These are phyloP conservation scores for Chaetophractus vellerosus DNA, from an alignment of 2,797 vertebrate genomes.

Conservation along the genomic window DNA sequence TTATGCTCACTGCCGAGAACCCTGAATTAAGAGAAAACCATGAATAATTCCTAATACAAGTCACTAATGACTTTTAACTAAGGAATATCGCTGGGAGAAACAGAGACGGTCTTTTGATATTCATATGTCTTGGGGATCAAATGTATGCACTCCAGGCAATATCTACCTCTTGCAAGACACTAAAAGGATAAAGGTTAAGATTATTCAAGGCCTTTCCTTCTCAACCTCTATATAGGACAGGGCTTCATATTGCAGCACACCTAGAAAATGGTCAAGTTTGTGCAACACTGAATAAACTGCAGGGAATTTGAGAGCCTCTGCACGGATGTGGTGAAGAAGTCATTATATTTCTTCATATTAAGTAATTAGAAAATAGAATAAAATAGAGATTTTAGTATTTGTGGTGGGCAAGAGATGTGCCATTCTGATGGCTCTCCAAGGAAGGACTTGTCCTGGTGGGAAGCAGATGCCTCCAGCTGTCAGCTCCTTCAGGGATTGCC, in stretches of 20 bases:
- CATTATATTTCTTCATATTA: neutral
- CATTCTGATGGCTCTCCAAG: neutral
- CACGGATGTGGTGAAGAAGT: neutral
- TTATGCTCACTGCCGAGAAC: slow-evolving; percentile 41
- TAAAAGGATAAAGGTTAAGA: slow-evolving; percentile 35
- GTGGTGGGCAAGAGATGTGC: neutral
- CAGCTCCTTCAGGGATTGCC: neutral
- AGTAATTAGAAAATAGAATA: slow-evolving; percentile 16
- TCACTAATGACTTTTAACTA: slow-evolving; percentile 35
- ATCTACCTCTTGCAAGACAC: neutral
- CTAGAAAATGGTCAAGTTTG: neutral
- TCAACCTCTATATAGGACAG: neutral
- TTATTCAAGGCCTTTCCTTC: neutral
- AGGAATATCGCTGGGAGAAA: slow-evolving; percentile 33
- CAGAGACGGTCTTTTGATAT: neutral
- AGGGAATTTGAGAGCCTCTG: neutral
- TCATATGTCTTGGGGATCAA: neutral
- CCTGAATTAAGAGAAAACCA: slow-evolving; percentile 11
- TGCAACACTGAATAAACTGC: neutral
- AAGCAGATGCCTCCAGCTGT: neutral
- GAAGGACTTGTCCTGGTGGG: neutral
- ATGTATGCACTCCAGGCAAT: neutral
- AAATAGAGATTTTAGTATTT: neutral
- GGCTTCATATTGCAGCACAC: neutral
- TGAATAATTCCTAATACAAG: neutral